phyloP scores from a whole-genome alignment of 2,888 invertebrate genomes.

The Hermaeophaga mercurialis region DNA sequence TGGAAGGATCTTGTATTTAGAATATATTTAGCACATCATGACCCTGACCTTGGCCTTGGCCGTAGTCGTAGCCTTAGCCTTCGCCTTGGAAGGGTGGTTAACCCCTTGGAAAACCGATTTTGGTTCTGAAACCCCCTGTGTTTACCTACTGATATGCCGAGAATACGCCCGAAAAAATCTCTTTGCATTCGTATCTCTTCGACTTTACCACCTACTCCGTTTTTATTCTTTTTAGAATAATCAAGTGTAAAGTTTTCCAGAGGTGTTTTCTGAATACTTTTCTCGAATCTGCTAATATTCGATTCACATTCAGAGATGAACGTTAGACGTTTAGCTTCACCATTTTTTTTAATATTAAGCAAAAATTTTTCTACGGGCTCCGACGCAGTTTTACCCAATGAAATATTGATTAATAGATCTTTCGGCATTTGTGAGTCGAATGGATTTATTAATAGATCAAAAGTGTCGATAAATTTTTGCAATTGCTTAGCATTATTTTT shows the following conservation, averaged over 20 bases:
- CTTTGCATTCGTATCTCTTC: constrained; percentile 23
- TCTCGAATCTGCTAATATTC: constrained; percentile 40
- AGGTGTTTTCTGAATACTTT: constrained; percentile 38
- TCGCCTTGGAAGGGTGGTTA: too few relatives aligned
- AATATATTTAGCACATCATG: too few relatives aligned
- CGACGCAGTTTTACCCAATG: constrained; percentile 19
- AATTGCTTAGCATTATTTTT: constrained; percentile 31
- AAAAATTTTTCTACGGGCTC: constrained; percentile 32
- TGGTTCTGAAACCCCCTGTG: too few relatives aligned
- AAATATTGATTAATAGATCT: constrained; percentile 33
- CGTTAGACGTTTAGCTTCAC: constrained; percentile 35
- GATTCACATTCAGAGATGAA: constrained; percentile 42
- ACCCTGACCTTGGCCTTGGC: too few relatives aligned
- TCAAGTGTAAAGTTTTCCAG: constrained; percentile 38
- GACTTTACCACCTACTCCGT: constrained; percentile 38
- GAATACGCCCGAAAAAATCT: constrained; percentile 24
- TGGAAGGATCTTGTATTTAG: too few relatives aligned
- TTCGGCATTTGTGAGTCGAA: constrained; percentile 32
- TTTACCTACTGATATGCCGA: too few relatives aligned
- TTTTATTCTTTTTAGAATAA: constrained; percentile 36
- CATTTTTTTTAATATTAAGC: constrained; percentile 38
- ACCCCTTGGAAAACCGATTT: too few relatives aligned
- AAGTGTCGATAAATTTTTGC: constrained; percentile 28
- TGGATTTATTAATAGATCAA: constrained; percentile 37
- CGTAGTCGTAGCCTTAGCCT: too few relatives aligned